Percentiles rank a stretch among this genome's conserved stretches.
These are phyloP conservation scores for Gadus chalcogrammus DNA, from an alignment of 2,113 vertebrate species.

Conservation along the genomic window DNA sequence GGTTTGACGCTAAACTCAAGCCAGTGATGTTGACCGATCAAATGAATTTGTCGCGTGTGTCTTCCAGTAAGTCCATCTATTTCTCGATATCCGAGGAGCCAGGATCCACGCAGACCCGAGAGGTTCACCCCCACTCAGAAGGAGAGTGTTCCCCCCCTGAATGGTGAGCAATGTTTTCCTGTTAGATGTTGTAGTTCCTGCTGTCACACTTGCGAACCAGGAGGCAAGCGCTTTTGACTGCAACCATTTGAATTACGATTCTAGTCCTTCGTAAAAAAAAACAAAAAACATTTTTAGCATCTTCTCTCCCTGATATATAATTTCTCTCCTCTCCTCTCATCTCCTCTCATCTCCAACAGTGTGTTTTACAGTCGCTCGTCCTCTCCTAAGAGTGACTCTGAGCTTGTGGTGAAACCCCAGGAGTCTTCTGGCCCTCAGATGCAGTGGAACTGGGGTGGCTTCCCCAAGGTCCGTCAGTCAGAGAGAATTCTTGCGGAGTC, in stretches of 20 bases:
- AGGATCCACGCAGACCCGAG: conserved; percentile 24
- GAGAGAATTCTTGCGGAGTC: conserved; percentile 50
- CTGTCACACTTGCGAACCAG: too few relatives aligned
- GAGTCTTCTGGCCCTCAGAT: conserved; percentile 76
- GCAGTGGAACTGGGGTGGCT: conserved; percentile 91
- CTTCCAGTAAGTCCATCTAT: conserved; percentile 70
- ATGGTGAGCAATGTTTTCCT: conserved; percentile 62
- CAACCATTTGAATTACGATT: too few relatives aligned
- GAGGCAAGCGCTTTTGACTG: too few relatives aligned
- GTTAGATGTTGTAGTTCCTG: too few relatives aligned
- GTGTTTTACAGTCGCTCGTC: conserved; percentile 51
- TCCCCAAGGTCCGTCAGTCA: conserved; percentile 74
- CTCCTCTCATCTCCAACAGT: conserved; percentile 44
- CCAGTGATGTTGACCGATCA: not conserved
- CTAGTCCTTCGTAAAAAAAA: too few relatives aligned
- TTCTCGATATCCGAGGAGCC: conserved; percentile 71
- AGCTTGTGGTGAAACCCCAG: conserved; percentile 75
- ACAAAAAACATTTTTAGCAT: not conserved
- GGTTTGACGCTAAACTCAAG: not conserved
- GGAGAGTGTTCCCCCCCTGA: conserved; percentile 68
- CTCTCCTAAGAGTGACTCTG: conserved; percentile 90
- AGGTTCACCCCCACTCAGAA: conserved; percentile 76
- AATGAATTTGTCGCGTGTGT: conserved; percentile 13
- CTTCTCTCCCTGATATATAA: not conserved
- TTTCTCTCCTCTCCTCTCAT: not conserved